These are phyloP conservation scores for Erythrocercus mccallii DNA, from an alignment of 2,113 vertebrate species.

Conservation along the genomic window DNA sequence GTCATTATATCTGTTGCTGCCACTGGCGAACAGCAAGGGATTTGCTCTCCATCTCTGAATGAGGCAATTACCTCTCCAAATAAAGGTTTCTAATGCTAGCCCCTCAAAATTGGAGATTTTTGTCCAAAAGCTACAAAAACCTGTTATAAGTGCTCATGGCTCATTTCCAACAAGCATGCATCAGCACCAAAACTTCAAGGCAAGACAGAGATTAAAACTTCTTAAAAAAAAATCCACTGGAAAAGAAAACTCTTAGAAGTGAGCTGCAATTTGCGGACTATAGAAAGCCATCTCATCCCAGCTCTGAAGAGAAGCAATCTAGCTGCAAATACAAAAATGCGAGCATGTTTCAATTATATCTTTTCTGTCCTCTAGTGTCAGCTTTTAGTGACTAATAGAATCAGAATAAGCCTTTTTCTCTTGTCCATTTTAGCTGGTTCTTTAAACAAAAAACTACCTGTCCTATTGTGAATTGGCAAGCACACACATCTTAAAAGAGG, in stretches of 20 bases:
- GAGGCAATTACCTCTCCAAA: background rate
- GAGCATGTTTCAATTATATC: fast-evolving
- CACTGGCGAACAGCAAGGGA: background rate
- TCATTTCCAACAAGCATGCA: background rate
- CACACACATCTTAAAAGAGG: background rate
- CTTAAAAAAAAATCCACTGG: background rate
- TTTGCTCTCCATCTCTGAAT: background rate
- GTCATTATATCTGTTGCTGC: background rate
- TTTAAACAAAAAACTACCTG: background rate
- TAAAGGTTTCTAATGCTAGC: background rate
- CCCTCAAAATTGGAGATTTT: background rate
- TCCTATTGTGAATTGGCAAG: background rate
- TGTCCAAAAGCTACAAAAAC: background rate
- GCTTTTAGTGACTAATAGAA: background rate
- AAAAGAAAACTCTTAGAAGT: background rate
- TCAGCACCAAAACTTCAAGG: background rate
- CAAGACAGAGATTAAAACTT: background rate
- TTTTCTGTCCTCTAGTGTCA: background rate
- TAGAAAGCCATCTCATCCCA: background rate
- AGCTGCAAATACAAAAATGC: background rate
- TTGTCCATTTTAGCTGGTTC: background rate
- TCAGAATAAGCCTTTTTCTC: background rate
- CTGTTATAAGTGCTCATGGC: background rate
- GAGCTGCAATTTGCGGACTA: background rate
- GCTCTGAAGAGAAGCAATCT: background rate